Conservation (phyloP, 2,888 invertebrate species). For the Leucophenga montana region DNA sequence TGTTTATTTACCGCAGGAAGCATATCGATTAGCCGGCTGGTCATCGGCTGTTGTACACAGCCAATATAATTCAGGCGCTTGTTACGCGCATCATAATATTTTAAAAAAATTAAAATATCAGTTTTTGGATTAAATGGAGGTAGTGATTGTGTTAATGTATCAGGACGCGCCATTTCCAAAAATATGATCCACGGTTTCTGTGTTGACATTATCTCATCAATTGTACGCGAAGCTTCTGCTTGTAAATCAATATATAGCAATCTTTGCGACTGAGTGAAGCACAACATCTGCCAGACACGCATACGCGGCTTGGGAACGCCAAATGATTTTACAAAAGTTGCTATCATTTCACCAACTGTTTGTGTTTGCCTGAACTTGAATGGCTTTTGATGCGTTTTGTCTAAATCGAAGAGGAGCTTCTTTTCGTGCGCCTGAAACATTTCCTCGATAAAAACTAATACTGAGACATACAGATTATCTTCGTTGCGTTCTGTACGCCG, state of each 20-base stretch:
- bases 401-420: conserved; percentile 94
- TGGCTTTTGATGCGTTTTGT: conserved; percentile 86
- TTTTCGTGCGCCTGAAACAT: conserved; percentile 96
- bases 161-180: conserved; percentile 89
- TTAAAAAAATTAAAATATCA: conserved; percentile 75
- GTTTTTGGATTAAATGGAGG: conserved; percentile 93
- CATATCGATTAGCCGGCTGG: conserved; percentile 87
- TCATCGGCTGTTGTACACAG: conserved; percentile 89
- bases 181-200: conserved; percentile 87
- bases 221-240: conserved; percentile 79
- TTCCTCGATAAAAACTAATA: conserved; percentile 85
- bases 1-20: conserved; percentile 90
- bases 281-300: conserved; percentile 93
- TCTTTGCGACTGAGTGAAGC: conserved; percentile 81
- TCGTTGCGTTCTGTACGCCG: conserved; percentile 95
- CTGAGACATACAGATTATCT: conserved; percentile 89
- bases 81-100: conserved; percentile 92
- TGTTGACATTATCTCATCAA: conserved; percentile 81
- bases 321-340: conserved; percentile 89
- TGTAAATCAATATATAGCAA: conserved; percentile 87
- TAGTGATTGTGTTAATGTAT: conserved; percentile 81
- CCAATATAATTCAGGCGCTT: conserved; percentile 96
- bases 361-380: conserved; percentile 94
- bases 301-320: conserved; percentile 90
- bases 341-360: conserved; percentile 87